Base-by-base conservation (phyloP, 2,888 invertebrate species). In the Drosophila anomalata region DNA sequence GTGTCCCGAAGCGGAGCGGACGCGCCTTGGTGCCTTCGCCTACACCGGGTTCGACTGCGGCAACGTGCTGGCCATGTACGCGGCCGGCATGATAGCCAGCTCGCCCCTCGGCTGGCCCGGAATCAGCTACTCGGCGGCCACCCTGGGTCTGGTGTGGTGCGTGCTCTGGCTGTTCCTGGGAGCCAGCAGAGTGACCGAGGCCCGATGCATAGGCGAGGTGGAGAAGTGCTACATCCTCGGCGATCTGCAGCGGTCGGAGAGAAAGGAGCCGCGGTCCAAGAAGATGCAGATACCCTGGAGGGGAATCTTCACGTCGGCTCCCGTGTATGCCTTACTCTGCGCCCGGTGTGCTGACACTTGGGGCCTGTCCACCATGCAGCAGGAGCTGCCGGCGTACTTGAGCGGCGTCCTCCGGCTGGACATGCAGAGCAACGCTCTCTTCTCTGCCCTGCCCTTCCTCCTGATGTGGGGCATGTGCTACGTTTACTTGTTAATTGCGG, bases 321-420 rank as follows among this genome's bases (percentile, higher is more conserved):
- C 95, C 0, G 93, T 95, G 88, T 94, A 94, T 93, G 89, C 90
- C 1, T 52, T 91, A 17, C 87, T 93, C 2, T 90, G 94, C 1
- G 94, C 93, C 0, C 95, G 95, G 80, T 93, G 94, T 62, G 93
- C 94, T 0, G 94, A 95, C 78, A 94, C 94, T 77, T 96, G 95
- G 95, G 95, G 95, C 1, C 94, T 94, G 88, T 94, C 94, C 92
- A 95, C 94, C 0, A 91, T 96, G 36, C 92, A 95, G 77, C 94
- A 94, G 0, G 93, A 95, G 88, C 69, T 86, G 68, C 95, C 95
- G 0, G 93, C 93, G 0, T 96, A 95, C 80, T 93, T 96, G 92
- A 93, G 93, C 60, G 92, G 93, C 53, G 93, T 95, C 0, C 91
- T 95, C 0, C 91, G 92, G n/a, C 93, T 94, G 72, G 91, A 95